Evolutionary conservation across 2,888 invertebrate species (phyloP), one percentile per base, ranked within the genome.

Genomic region (Exocentrus adspersus): DNA sequence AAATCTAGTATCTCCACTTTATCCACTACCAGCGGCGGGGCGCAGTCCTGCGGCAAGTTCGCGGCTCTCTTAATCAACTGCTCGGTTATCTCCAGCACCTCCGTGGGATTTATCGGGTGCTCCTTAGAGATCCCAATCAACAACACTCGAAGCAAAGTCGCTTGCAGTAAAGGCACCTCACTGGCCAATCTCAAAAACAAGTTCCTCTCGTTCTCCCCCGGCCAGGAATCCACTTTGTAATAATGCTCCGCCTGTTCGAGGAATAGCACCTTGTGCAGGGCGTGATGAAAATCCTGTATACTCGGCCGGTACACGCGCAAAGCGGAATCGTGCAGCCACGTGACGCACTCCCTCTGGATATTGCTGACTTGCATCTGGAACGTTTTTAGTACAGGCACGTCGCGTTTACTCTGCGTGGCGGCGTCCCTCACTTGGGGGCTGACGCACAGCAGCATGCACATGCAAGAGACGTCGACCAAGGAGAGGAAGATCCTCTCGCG

Each of bases 131-230:
- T 75, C 7, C 96, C 97, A 71, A 97, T 93, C 67, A 93, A 85
- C 50, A 97, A 87, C 54, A 98, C 86, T 46, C 93, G 84, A 58
- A 95, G 84, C 57, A 98, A 83, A 0, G 95, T 94, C 73, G 91
- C 92, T 83, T 97, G 94, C 32, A 90, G 86, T 46, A 97, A 85
- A 0, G 97, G 97, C 12, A 94, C 92, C 82, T 98, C 97, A 30
- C 92, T 91, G 60, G 93, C 92, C 60, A 96, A 42, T 32, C 56
- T 16, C 14, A 95, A 86, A 58, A 92, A 88, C 46, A 90, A 82
- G 21, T 89, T 88, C 70, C 97, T 87, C 75, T 98, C 97, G 6
- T 90, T 89, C 82, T 98, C 98, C 0, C 94, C 91, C 0, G 78
- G 78, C 78, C 79, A 79, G 2, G 76, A 77, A 62, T 78, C 78